Evolutionary conservation across 2,113 vertebrate genomes (phyloP).

Genomic region (Melierax canorus): DNA sequence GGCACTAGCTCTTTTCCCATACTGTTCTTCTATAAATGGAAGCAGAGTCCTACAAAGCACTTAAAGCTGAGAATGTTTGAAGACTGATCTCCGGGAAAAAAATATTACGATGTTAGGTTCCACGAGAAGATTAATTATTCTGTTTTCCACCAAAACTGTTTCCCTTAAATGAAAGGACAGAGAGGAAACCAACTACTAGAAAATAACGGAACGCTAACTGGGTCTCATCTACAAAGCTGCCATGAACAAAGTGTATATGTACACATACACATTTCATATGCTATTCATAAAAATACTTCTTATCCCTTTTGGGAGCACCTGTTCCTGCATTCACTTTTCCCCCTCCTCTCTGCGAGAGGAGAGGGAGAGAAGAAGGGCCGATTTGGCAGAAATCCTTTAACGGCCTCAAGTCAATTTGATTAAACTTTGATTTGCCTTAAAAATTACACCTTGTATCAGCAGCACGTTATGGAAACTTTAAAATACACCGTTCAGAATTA

Average conservation of each 20-base stretch:
- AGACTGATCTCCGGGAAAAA: conserved; percentile 25
- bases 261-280: background rate
- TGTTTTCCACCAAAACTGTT: background rate
- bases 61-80: conserved; percentile 32
- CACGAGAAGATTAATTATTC: background rate
- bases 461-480: background rate
- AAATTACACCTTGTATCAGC: background rate
- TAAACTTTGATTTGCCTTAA: background rate
- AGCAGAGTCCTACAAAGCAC: conserved; percentile 59
- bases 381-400: background rate
- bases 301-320: background rate
- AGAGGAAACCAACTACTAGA: background rate
- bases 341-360: background rate
- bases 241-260: background rate
- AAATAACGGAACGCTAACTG: background rate
- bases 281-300: background rate
- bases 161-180: background rate
- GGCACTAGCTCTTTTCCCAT: conserved; percentile 70
- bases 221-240: background rate
- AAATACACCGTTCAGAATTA: background rate
- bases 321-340: background rate
- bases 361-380: background rate
- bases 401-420: background rate
- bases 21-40: conserved; percentile 76
- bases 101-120: background rate